phyloP scores from a whole-genome alignment of 2,113 vertebrate species.

The Tringa solitaria region DNA sequence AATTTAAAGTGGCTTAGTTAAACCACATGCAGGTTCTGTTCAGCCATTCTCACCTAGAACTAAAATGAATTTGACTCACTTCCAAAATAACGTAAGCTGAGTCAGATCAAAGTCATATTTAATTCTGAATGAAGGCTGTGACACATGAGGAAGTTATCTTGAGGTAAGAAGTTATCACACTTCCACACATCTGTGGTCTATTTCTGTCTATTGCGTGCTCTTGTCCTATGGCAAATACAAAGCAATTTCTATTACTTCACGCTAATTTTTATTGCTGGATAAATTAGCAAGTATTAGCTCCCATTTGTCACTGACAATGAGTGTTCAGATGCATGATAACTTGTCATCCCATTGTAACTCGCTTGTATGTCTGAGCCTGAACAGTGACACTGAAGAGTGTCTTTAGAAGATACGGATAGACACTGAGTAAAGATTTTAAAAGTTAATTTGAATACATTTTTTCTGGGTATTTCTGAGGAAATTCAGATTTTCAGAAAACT shows the following conservation, averaged over 20 bases:
- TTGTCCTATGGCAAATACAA: neutral
- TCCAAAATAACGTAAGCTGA: neutral
- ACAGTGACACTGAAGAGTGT: neutral
- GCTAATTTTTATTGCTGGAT: neutral
- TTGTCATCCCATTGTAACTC: neutral
- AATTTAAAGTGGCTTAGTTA: neutral
- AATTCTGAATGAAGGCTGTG: neutral
- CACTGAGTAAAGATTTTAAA: neutral
- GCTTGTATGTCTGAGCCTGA: neutral
- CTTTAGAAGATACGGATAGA: neutral
- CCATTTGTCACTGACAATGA: neutral
- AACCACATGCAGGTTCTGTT: neutral
- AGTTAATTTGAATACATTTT: neutral
- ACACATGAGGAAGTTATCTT: neutral
- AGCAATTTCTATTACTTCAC: neutral
- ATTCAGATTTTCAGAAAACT: neutral
- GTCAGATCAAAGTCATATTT: neutral
- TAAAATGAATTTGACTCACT: neutral
- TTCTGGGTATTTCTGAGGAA: neutral
- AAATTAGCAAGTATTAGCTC: conserved; percentile 27
- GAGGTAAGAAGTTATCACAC: neutral
- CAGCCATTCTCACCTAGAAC: neutral
- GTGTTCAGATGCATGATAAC: neutral
- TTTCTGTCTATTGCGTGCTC: neutral
- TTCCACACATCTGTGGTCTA: conserved; percentile 3